Percentiles rank a stretch among this genome's conserved stretches.
phyloP scores from a whole-genome alignment of 2,797 vertebrate genomes.

The Staurois parvus region DNA sequence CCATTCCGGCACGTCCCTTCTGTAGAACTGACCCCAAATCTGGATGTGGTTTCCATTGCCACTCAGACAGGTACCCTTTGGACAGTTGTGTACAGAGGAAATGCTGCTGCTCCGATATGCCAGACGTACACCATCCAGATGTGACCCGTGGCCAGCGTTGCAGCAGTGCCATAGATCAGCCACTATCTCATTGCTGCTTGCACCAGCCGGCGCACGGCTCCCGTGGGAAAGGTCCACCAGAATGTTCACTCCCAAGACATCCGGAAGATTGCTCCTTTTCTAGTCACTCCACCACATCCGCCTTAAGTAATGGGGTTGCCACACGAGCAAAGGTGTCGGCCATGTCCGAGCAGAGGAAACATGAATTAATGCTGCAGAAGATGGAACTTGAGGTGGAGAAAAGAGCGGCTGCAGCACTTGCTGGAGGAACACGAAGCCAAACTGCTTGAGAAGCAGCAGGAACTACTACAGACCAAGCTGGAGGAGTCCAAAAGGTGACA shows the following conservation, averaged over 20 bases:
- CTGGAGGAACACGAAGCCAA: constrained; percentile 89
- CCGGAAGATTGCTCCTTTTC: constrained; percentile 62
- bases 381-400: constrained; percentile 91
- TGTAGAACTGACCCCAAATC: constrained; percentile 65
- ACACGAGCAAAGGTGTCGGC: constrained; percentile 59
- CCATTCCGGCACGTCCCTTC: constrained; percentile 3
- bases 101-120: constrained; percentile 63
- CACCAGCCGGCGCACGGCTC: constrained; percentile 28
- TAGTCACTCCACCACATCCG: constrained; percentile 47
- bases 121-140: constrained; percentile 47
- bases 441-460: constrained; percentile 85
- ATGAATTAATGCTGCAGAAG: constrained; percentile 90
- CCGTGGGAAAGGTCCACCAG: constrained; percentile 43
- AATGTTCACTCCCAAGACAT: constrained; percentile 17
- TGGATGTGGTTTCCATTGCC: constrained; percentile 51
- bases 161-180: neutral
- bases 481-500: constrained; percentile 85
- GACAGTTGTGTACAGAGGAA: constrained; percentile 63
- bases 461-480: constrained; percentile 80
- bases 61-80: constrained; percentile 6
- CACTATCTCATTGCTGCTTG: constrained; percentile 53
- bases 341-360: constrained; percentile 84
- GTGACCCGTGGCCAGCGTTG: constrained; percentile 37
- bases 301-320: neutral
- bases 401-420: constrained; percentile 85